These are phyloP conservation scores for Calameuta pallipes DNA, from an alignment of 2,888 invertebrate genomes.

Conservation along the genomic window DNA sequence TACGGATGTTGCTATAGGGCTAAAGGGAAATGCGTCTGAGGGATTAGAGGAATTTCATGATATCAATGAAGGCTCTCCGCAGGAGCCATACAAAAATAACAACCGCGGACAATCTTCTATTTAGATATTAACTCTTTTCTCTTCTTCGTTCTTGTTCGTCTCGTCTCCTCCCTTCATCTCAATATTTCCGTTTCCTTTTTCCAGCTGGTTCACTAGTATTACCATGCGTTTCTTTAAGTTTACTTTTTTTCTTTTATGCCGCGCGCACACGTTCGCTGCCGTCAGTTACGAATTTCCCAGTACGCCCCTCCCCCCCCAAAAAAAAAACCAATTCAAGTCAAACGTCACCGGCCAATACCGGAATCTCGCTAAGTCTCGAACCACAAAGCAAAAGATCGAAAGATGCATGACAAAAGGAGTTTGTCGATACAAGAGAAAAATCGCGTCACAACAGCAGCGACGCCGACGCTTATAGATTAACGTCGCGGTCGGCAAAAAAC, in stretches of 20 bases:
- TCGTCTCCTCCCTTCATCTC: not conserved
- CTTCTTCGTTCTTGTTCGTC: conserved; percentile 25
- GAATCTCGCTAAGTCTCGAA: not conserved
- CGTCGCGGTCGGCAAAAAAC: not conserved
- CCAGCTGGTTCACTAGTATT: not conserved
- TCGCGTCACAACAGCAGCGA: not conserved
- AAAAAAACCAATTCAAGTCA: not conserved
- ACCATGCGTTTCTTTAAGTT: not conserved
- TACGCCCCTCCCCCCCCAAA: too few relatives aligned
- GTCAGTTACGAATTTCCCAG: not conserved
- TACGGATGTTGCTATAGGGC: too few relatives aligned
- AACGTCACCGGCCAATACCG: not conserved
- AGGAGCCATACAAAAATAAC: conserved; percentile 64
- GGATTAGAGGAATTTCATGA: not conserved
- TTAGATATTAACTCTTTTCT: conserved; percentile 28
- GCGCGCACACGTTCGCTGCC: not conserved
- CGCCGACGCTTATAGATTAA: not conserved
- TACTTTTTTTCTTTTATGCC: not conserved
- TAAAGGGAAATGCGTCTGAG: too few relatives aligned
- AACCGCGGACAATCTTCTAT: conserved; percentile 57
- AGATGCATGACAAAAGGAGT: not conserved
- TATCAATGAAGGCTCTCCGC: conserved; percentile 22
- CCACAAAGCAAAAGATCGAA: not conserved
- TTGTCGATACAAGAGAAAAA: not conserved
- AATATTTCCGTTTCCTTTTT: not conserved